Percentiles rank a stretch among this genome's conserved stretches.
Evolutionary conservation across 92 coral and sea anemone genomes (phyloP).

Genomic region (Porites evermanni): DNA sequence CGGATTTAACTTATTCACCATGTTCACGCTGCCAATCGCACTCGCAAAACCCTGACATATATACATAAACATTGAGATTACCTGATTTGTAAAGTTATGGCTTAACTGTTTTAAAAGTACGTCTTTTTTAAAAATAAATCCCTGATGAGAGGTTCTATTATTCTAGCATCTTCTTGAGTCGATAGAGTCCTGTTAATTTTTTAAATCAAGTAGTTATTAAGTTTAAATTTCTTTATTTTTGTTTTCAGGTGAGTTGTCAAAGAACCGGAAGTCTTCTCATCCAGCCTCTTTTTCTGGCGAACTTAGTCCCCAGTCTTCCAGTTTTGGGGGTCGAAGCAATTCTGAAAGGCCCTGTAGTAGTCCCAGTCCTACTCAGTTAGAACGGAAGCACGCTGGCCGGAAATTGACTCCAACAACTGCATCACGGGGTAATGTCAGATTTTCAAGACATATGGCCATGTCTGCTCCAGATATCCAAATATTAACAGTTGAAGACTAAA

Average conservation of each 20-base stretch:
- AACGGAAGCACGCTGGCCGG: not conserved
- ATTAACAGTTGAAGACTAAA: conserved; percentile 35
- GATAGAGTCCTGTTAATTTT: too few species aligned
- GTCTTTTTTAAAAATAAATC: too few species aligned
- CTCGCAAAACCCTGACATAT: too few species aligned
- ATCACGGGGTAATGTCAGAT: conserved; percentile 35
- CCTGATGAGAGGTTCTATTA: too few species aligned
- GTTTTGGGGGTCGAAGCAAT: conserved; percentile 9
- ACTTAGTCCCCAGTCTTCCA: conserved; percentile 20
- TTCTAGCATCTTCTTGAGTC: too few species aligned
- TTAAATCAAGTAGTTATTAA: not conserved
- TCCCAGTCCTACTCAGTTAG: conserved; percentile 21
- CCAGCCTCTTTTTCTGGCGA: not conserved
- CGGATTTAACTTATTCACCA: too few species aligned
- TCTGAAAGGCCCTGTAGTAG: conserved; percentile 40
- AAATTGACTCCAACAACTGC: not conserved
- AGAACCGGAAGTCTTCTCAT: conserved; percentile 2
- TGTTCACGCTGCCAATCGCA: too few species aligned
- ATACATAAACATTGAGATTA: too few species aligned
- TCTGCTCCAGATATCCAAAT: conserved; percentile 70
- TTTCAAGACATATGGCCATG: conserved; percentile 74
- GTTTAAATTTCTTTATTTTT: too few species aligned
- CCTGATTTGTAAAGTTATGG: too few species aligned
- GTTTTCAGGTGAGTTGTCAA: conserved; percentile 6
- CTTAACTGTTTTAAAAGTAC: too few species aligned